Evolutionary conservation across 2,888 invertebrate genomes (phyloP).

Genomic region (Dromius quadrimaculatus): DNA sequence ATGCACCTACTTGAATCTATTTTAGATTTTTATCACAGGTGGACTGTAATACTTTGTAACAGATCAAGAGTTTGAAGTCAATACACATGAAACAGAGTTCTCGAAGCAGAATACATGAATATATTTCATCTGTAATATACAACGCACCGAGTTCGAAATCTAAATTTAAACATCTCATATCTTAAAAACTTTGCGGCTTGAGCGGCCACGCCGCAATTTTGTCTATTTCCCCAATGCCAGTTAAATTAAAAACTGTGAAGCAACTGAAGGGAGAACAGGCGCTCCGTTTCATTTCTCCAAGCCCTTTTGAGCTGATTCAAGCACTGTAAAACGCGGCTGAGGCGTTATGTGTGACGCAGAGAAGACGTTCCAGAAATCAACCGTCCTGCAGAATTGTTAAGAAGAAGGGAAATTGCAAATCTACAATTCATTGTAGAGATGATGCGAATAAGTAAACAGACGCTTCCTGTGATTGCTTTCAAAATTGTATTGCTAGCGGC

Average conservation of each 20-base stretch:
- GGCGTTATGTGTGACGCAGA: slow-evolving; percentile 1
- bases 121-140: slow-evolving; percentile 7
- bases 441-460: slow-evolving; percentile 40
- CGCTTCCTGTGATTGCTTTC: slow-evolving; percentile 45
- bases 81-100: no score
- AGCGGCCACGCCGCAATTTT: slow-evolving; percentile 2
- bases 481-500: slow-evolving; percentile 42
- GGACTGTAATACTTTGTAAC: no score
- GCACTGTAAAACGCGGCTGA: slow-evolving; percentile 12
- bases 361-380: slow-evolving; percentile 5
- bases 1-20: no score
- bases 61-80: no score
- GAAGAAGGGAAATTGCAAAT: slow-evolving; percentile 39
- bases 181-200: slow-evolving; percentile 18
- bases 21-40: no score
- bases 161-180: slow-evolving; percentile 24
- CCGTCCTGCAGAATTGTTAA: slow-evolving; percentile 20
- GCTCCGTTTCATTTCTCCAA: slow-evolving; percentile 15
- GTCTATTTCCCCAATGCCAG: slow-evolving; percentile 12
- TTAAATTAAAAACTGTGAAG: slow-evolving; percentile 35
- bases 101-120: no score
- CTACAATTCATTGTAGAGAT: slow-evolving; percentile 41
- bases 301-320: background rate
- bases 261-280: slow-evolving; percentile 10
- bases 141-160: slow-evolving; percentile 2